A percentile compares a stretch with the other conserved stretches of the same genome.
phyloP scores from a whole-genome alignment of 2,888 invertebrate genomes.

The Nymphalis polychloros region DNA sequence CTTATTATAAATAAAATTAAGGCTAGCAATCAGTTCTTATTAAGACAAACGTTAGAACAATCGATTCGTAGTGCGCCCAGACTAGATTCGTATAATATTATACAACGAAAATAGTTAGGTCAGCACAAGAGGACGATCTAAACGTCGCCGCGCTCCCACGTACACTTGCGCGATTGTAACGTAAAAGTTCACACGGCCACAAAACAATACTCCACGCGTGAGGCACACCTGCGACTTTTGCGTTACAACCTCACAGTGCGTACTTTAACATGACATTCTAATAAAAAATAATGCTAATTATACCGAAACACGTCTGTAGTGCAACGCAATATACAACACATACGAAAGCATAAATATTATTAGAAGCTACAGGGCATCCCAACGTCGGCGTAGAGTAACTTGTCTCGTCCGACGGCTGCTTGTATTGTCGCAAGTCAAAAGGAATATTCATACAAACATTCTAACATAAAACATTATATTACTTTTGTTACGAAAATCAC shows the following conservation, averaged over 20 bases:
- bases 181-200: neutral
- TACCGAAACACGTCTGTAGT: conserved; percentile 54
- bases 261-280: conserved; percentile 44
- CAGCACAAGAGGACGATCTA: conserved; percentile 19
- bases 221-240: neutral
- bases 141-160: conserved; percentile 30
- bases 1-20: conserved; percentile 80
- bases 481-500: conserved; percentile 3
- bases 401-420: neutral
- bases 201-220: neutral
- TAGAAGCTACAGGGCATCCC: conserved; percentile 22
- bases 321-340: conserved; percentile 55
- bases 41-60: conserved; percentile 67
- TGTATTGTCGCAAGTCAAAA: conserved; percentile 4
- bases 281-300: conserved; percentile 60
- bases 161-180: conserved; percentile 34
- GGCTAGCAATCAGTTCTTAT: conserved; percentile 81
- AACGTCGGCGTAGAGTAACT: conserved; percentile 6
- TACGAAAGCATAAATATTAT: conserved; percentile 45
- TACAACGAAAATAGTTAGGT: conserved; percentile 23
- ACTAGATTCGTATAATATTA: conserved; percentile 36
- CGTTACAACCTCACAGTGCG: conserved; percentile 18
- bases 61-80: conserved; percentile 46
- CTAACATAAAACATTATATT: neutral
- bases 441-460: neutral